Conservation (phyloP, 2,888 invertebrate genomes). For the Nomada ruficornis region DNA sequence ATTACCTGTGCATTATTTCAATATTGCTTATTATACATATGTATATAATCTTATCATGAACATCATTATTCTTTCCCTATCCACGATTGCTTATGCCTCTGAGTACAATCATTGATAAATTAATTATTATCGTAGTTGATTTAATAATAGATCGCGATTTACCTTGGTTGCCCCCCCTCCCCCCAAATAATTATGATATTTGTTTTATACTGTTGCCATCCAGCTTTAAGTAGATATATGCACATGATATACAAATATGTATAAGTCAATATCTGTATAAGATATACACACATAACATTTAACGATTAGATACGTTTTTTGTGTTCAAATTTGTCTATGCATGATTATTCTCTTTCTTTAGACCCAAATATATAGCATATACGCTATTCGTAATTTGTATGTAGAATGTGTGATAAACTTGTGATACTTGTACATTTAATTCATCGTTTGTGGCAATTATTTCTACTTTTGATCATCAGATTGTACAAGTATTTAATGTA, state of each 20-base stretch:
- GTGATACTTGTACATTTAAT: background rate
- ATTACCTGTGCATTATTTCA: slow-evolving; percentile 11
- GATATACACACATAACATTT: background rate
- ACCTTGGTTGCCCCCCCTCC: background rate
- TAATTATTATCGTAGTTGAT: slow-evolving; percentile 5
- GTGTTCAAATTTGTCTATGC: slow-evolving; percentile 34
- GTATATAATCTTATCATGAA: slow-evolving; percentile 11
- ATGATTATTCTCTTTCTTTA: slow-evolving; percentile 16
- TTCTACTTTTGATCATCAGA: background rate
- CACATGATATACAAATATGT: background rate
- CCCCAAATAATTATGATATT: background rate
- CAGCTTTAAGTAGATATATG: background rate
- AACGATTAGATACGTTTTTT: slow-evolving; percentile 1
- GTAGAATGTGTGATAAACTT: background rate
- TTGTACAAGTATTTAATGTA: slow-evolving; percentile 14
- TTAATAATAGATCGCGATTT: background rate
- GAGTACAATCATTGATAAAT: slow-evolving; percentile 14
- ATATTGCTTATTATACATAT: background rate
- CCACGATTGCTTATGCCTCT: slow-evolving; percentile 31
- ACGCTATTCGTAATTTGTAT: background rate
- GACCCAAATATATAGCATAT: background rate
- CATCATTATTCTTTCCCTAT: slow-evolving; percentile 5
- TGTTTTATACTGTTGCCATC: background rate
- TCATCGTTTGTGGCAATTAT: background rate
- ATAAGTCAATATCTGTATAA: background rate